A percentile compares a stretch with the other conserved stretches of the same genome.
Conservation (phyloP, 2,797 vertebrate genomes). For the Crocodylus rhombifer region DNA sequence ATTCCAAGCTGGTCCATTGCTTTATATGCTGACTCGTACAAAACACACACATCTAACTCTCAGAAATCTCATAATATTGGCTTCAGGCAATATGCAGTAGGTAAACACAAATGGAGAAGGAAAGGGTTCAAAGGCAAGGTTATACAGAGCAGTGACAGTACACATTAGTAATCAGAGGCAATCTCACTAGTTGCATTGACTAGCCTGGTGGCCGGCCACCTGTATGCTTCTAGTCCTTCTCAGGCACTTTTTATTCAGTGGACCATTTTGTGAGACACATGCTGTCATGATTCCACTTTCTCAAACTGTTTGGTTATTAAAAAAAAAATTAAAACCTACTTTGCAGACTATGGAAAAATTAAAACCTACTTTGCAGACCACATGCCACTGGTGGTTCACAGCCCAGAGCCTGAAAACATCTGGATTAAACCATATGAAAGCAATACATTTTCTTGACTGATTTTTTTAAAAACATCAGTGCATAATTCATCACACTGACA, state of each 20-base stretch:
- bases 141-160: neutral
- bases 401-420: neutral
- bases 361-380: neutral
- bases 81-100: neutral
- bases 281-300: neutral
- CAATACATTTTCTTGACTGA: neutral
- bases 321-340: neutral
- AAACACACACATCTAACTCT: neutral
- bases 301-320: neutral
- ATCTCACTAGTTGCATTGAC: neutral
- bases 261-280: neutral
- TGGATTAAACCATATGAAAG: neutral
- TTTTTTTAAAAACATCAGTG: neutral
- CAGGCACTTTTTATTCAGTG: neutral
- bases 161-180: neutral
- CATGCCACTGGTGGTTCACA: neutral
- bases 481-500: neutral
- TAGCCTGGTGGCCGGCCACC: neutral
- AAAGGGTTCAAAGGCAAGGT: neutral
- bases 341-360: neutral
- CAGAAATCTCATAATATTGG: rapidly evolving
- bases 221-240: neutral
- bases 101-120: neutral
- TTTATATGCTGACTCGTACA: neutral
- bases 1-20: no score